Evolutionary conservation across 2,797 vertebrate genomes (phyloP).

Genomic region (Mus caroli): DNA sequence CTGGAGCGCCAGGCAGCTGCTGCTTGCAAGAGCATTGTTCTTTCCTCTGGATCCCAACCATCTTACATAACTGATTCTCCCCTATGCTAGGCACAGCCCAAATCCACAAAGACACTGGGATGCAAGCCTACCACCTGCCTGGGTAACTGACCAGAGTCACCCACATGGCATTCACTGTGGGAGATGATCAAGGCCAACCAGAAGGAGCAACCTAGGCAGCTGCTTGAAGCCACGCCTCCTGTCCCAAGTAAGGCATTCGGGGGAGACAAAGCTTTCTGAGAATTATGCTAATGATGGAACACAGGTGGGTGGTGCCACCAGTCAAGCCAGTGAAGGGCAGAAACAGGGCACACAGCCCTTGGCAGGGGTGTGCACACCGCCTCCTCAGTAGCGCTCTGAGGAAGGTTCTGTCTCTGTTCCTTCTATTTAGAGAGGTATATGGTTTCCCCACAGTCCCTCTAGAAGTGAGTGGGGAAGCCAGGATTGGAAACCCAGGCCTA

Average conservation of each 20-base stretch:
- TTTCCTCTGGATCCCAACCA: background rate
- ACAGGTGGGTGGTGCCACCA: background rate
- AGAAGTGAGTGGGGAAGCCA: background rate
- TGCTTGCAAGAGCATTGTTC: fast-evolving
- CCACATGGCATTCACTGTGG: fast-evolving
- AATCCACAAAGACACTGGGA: background rate
- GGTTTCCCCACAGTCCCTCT: background rate
- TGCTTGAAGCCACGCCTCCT: background rate
- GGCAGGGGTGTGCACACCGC: fast-evolving
- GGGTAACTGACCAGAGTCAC: background rate
- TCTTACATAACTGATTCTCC: background rate
- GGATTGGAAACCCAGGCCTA: background rate
- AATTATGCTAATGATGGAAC: background rate
- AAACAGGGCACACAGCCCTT: background rate
- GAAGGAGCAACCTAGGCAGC: fast-evolving
- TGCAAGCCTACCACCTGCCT: background rate
- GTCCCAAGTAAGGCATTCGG: fast-evolving
- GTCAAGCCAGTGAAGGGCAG: too few species aligned
- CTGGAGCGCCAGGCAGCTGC: fast-evolving
- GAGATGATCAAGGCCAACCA: fast-evolving
- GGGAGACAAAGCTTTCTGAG: background rate
- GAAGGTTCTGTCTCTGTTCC: fast-evolving
- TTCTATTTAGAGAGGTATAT: background rate
- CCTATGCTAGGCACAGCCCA: background rate
- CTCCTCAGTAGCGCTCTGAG: fast-evolving